These are phyloP conservation scores for Hapalemur alaotrensis DNA, from an alignment of 2,797 vertebrate genomes.

Conservation along the genomic window DNA sequence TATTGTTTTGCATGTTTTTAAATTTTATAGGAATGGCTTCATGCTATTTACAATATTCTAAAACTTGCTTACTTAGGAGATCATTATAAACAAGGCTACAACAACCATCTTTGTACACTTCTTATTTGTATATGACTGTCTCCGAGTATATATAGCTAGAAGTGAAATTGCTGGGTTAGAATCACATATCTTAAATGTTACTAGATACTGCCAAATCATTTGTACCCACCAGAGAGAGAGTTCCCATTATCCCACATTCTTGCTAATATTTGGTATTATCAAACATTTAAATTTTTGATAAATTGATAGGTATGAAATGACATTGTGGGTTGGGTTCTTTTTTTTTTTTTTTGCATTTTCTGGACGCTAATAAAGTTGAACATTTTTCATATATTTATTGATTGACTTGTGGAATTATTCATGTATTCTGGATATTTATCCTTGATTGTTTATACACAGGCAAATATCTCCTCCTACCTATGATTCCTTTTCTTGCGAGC, in stretches of 20 bases:
- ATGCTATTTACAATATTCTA: not conserved
- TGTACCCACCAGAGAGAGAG: not conserved
- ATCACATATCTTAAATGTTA: not conserved
- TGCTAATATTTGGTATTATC: not conserved
- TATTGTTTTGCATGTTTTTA: not conserved
- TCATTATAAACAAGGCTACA: not conserved
- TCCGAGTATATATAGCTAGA: not conserved
- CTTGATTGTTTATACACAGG: not conserved
- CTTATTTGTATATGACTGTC: not conserved
- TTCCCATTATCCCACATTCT: not conserved
- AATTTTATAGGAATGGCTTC: not conserved
- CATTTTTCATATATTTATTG: not conserved
- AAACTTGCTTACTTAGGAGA: not conserved
- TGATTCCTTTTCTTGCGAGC: not conserved
- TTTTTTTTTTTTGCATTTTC: not conserved
- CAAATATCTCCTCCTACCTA: not conserved
- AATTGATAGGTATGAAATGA: not conserved
- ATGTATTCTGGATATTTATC: not conserved
- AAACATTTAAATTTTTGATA: not conserved
- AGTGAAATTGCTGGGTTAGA: not conserved
- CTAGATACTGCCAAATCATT: not conserved
- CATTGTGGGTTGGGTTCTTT: not conserved
- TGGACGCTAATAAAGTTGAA: not conserved
- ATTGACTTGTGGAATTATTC: not conserved
- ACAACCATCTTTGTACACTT: not conserved